Evolutionary conservation across 1,140 invertebrate species (phyloP), one percentile per base, ranked within the genome.

Genomic region (Sitobion miscanthi): DNA sequence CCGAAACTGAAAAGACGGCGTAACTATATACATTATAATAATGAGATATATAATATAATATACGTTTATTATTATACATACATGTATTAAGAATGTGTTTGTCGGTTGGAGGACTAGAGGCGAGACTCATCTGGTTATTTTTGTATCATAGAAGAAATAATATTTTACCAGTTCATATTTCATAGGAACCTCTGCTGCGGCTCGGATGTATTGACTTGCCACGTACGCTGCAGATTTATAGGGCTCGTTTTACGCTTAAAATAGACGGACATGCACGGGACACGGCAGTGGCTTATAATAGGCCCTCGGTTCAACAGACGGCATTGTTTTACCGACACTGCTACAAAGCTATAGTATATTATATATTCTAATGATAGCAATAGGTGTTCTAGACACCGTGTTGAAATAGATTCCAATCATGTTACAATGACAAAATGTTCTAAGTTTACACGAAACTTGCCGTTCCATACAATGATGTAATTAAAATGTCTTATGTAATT

Each of bases 131-230:
- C 14, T 1, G 42, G 54, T 90, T 90, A 90, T 90, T 90, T 90
- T 90, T 69, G n/a, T 69, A 90, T 90, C 57, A 45, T 57, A 54
- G 49, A 57, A 14, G 25, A 30, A 42, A 90, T 45, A 69, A 90
- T 85, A 54, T 86, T 93, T 93, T 93, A 93, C 91, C 49, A 93
- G 91, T 85, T 93, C 91, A 93, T 93, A 93, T 93, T 93, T 93
- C 91, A 57, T 93, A 54, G 47, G 11, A 82, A 52, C 69, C 11
- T 82, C 90, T 35, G 35, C 30, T 52, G 69, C 25, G 25, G 38
- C 20, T 49, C n/a, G 45, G 62, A n/a, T 35, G 47, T 83, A 49
- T 92, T 38, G 90, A 82, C 69, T 82, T 52, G 38, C 23, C 9
- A 90, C 89, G 38, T n/a, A 90, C 52, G 57, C 89, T 54, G 35